These are phyloP conservation scores for Eleginops maclovinus DNA, from an alignment of 2,113 vertebrate genomes.

Conservation along the genomic window DNA sequence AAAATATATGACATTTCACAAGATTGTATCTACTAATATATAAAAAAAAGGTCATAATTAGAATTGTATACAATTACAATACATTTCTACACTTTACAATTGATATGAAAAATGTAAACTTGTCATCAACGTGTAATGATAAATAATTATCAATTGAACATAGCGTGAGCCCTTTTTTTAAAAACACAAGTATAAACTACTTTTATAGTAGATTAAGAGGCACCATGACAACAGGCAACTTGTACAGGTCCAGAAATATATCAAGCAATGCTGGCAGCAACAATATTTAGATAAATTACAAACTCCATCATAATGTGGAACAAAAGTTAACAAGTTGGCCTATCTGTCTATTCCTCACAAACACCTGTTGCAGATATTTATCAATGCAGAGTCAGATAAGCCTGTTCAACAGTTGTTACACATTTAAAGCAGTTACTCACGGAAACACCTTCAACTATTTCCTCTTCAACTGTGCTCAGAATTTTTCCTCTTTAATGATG, in stretches of 20 bases:
- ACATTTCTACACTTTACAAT: constrained; percentile 23
- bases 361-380: not conserved
- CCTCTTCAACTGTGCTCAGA: constrained; percentile 41
- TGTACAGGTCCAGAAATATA: constrained; percentile 3
- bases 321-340: not conserved
- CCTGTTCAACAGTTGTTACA: constrained; percentile 20
- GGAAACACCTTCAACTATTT: constrained; percentile 58
- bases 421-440: constrained; percentile 31
- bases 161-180: constrained; percentile 14
- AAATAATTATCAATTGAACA: constrained; percentile 18
- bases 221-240: constrained; percentile 1
- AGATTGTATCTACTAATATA: constrained; percentile 26
- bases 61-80: constrained; percentile 5
- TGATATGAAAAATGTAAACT: constrained; percentile 39
- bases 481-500: constrained; percentile 56
- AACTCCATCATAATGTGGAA: constrained; percentile 8
- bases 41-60: constrained; percentile 23
- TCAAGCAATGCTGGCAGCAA: not conserved
- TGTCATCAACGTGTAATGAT: constrained; percentile 24
- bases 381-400: constrained; percentile 2
- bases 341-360: not conserved
- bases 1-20: constrained; percentile 9
- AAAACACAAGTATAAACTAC: constrained; percentile 6
- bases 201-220: not conserved
- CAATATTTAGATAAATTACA: constrained; percentile 8